Evolutionary conservation across 2,113 vertebrate species (phyloP), one percentile per base, ranked within the genome.

Genomic region (Anoplopoma fimbria): DNA sequence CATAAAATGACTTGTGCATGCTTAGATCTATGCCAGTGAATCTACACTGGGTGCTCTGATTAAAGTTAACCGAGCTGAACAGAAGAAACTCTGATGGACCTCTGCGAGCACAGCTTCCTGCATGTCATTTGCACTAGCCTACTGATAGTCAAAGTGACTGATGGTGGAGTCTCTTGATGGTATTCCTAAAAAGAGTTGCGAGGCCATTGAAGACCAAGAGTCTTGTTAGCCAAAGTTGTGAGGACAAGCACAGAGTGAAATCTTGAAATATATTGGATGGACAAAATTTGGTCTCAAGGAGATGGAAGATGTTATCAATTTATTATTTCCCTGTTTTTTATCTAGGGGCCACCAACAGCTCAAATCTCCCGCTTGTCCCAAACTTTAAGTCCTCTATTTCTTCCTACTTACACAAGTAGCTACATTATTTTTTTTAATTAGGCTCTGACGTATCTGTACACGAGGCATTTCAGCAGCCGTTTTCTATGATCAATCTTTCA

Each of bases 1-100:
- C 40, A 83, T 73, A 45, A 82, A 86, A 58, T 49, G 42, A 13
- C 61, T 55, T 49, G n/a, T 71, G 45, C 73, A 9, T 25, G 33
- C 42, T 65, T 17, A 61, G 77, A 83, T 75, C 27, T 61, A 0
- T 65, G 65, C 19, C 58, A 36, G 40, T 17, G 71, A 61, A 58
- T 67, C 36, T 38, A 29, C 34, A 23, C 10, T 19, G 9, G 69
- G 42, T 38, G 34, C 70, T 79, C 62, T 73, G 62, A 79, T 84
- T 84, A 69, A 79, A 88, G 74, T 68, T 65, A 42, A 10, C 64
- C 31, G 9, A 70, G 65, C n/a, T n/a, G 19, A 72, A 55, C 19
- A 64, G 57, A 73, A 34, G 9, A 63, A 79, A n/a, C 64, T 47
- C 19, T 68, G 60, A 85, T 64, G 45, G 83, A 23, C n/a, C n/a